These are phyloP conservation scores for Prorops nasuta DNA, from an alignment of 1,140 invertebrate genomes.

Conservation along the genomic window DNA sequence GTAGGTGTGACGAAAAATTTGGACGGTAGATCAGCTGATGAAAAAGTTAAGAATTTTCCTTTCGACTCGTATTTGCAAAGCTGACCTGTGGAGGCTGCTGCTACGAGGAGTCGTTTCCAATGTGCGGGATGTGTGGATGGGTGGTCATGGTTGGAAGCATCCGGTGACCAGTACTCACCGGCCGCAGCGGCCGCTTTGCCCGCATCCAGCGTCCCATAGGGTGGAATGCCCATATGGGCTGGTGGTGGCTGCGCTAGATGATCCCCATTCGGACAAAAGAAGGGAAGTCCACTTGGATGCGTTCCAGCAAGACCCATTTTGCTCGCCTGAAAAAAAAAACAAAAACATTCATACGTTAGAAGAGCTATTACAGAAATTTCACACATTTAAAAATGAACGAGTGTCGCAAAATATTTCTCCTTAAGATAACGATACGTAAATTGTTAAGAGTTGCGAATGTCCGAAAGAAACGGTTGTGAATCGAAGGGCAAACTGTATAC, in stretches of 20 bases:
- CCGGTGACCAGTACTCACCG: constrained; percentile 55
- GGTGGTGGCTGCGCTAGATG: constrained; percentile 87
- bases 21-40: too few species aligned
- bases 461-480: too few species aligned
- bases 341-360: constrained; percentile 30
- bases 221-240: constrained; percentile 95
- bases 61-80: constrained; percentile 20
- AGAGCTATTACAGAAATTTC: constrained; percentile 7
- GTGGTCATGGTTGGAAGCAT: constrained; percentile 10
- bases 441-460: too few species aligned
- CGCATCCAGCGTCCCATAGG: constrained; percentile 80
- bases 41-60: too few species aligned
- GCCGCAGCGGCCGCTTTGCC: constrained; percentile 62
- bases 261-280: constrained; percentile 88
- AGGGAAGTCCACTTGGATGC: constrained; percentile 71
- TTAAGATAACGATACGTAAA: too few species aligned
- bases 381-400: too few species aligned
- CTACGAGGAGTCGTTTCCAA: constrained; percentile 58
- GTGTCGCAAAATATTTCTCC: background rate
- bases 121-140: constrained; percentile 11
- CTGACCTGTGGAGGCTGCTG: constrained; percentile 61
- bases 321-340: constrained; percentile 74
- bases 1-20: too few species aligned
- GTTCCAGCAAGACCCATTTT: constrained; percentile 80
- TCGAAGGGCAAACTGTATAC: too few species aligned